phyloP scores from a whole-genome alignment of 2,888 invertebrate genomes.

The Leptopterna dolabrata region DNA sequence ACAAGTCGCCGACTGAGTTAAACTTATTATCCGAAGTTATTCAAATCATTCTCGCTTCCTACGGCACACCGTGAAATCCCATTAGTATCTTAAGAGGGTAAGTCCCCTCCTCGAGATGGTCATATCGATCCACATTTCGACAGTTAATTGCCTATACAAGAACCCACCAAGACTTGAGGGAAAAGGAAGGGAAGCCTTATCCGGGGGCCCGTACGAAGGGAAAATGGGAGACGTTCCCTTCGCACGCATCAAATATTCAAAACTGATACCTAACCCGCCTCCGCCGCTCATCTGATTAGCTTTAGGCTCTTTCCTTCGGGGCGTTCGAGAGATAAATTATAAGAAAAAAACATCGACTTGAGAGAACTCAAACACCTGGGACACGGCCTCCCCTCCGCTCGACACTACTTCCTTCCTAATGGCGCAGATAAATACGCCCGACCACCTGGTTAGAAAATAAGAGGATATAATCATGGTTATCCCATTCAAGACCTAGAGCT shows the following conservation, averaged over 20 bases:
- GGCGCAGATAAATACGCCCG: conserved; percentile 19
- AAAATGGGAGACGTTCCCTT: conserved; percentile 23
- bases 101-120: conserved; percentile 39
- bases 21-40: conserved; percentile 53
- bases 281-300: conserved; percentile 46
- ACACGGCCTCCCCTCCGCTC: neutral
- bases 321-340: conserved; percentile 44
- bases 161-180: conserved; percentile 42
- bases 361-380: conserved; percentile 50
- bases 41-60: conserved; percentile 50
- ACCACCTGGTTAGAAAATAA: neutral
- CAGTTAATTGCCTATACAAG: conserved; percentile 56
- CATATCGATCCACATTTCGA: conserved; percentile 54
- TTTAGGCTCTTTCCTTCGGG: conserved; percentile 6
- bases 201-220: neutral
- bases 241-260: conserved; percentile 56
- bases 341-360: conserved; percentile 37
- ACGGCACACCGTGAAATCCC: conserved; percentile 47
- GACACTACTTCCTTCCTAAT: conserved; percentile 11
- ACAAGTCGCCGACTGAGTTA: conserved; percentile 21
- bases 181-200: conserved; percentile 29
- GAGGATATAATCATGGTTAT: neutral
- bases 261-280: conserved; percentile 44
- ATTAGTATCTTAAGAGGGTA: conserved; percentile 49
- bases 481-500: too few species aligned